Conservation (phyloP, 2,888 invertebrate species). For the Drosophila dives region DNA sequence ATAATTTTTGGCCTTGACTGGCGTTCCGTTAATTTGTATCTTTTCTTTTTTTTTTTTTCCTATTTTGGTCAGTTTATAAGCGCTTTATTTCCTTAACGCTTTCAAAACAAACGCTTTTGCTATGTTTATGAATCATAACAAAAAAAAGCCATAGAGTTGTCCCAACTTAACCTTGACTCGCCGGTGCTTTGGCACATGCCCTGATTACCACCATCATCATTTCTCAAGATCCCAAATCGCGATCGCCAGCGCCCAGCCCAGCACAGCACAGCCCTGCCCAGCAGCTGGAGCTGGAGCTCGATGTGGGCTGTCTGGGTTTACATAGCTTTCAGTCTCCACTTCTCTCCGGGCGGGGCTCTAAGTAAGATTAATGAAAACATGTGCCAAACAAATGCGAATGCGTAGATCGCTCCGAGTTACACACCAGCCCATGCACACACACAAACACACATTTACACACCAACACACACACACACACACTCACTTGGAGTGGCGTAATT, state of each 20-base stretch:
- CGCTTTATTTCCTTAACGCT: conserved; percentile 44
- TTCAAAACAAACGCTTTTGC: conserved; percentile 30
- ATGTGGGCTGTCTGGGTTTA: conserved; percentile 41
- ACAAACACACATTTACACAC: conserved; percentile 8
- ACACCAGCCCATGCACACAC: conserved; percentile 18
- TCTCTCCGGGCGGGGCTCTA: conserved; percentile 40
- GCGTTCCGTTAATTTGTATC: conserved; percentile 14
- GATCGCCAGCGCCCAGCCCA: conserved; percentile 40
- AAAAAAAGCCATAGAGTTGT: conserved; percentile 18
- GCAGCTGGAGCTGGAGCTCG: conserved; percentile 16
- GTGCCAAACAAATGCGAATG: conserved; percentile 78
- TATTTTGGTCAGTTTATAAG: conserved; percentile 19
- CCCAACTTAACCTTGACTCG: conserved; percentile 51
- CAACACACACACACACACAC: conserved; percentile 1
- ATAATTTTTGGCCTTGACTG: conserved; percentile 47
- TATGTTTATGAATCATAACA: conserved; percentile 35
- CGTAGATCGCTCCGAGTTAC: conserved; percentile 58
- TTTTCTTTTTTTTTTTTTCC: conserved; percentile 30
- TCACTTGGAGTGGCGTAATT: conserved; percentile 66
- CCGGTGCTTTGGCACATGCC: conserved; percentile 43
- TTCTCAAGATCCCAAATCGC: conserved; percentile 41
- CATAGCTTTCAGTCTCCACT: conserved; percentile 19
- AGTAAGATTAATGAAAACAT: conserved; percentile 76
- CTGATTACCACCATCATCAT: conserved; percentile 54
- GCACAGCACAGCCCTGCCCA: conserved; percentile 10